A percentile compares a stretch with the other conserved stretches of the same genome.
Conservation (phyloP, 2,113 vertebrate species). For the Cinclus cinclus region DNA sequence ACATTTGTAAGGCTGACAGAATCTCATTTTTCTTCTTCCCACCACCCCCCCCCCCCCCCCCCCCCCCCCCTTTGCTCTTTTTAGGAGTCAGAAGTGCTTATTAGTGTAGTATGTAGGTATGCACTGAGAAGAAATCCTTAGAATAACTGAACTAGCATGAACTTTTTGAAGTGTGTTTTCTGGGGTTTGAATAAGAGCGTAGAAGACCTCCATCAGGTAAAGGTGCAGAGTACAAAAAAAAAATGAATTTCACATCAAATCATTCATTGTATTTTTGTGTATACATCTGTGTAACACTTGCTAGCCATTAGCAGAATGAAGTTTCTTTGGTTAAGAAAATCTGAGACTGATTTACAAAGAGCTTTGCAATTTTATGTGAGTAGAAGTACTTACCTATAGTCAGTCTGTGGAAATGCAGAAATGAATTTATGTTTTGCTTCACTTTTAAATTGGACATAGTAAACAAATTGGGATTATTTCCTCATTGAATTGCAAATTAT, state of each 20-base stretch:
- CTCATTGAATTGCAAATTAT: neutral
- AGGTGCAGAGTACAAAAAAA: neutral
- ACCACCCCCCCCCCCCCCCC: no score
- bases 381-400: neutral
- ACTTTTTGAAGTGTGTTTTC: neutral
- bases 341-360: neutral
- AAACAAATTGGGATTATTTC: constrained; percentile 18
- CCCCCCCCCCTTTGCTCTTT: no score
- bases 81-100: neutral
- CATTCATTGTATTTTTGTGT: neutral
- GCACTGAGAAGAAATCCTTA: neutral
- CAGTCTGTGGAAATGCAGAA: neutral
- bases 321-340: neutral
- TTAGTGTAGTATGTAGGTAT: neutral
- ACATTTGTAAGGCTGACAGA: neutral
- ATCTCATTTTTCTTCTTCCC: neutral
- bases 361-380: neutral
- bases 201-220: neutral
- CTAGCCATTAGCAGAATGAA: neutral
- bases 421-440: neutral
- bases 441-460: neutral
- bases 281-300: neutral
- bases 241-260: neutral
- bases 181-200: neutral
- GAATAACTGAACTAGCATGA: neutral